Evolutionary conservation across 2,113 vertebrate genomes (phyloP), one percentile per base, ranked within the genome.

Genomic region (Dromas ardeola): DNA sequence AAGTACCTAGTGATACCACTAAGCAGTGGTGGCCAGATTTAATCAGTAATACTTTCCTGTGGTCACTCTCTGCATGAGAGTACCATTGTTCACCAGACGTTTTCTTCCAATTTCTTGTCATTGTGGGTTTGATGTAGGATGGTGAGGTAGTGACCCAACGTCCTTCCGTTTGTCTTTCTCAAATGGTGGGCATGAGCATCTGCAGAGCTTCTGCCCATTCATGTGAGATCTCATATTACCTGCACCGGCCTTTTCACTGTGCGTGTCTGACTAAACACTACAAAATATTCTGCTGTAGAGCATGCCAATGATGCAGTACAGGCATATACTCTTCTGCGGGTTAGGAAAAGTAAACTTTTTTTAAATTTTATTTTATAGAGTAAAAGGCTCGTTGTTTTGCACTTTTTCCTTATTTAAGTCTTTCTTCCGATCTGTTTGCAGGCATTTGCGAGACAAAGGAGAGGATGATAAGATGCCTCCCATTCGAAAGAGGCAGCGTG

Each of bases 381-480:
- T 55, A 53, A 92, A 81, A 72, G 23, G 2, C 53, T 45, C 3
- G 0, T 59, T 61, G 32, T 27, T 76, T 17, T 13, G 15, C 34
- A 18, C 21, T 76, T 86, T 63, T 88, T 40, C 26, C 17, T 29
- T 62, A 53, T 10, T 84, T 58, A 32, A 42, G 80, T 55, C 4
- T 76, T 81, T 45, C 26, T 90, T 80, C 30, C 56, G 49, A 84
- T 72, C 47, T 91, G 0, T 80, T 97, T 96, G 15, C 91, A 99
- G 99, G 82, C 99, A 98, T 92, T 98, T 99, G n/a, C 97, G 99
- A 98, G 99, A 99, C 97, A 99, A 99, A 95, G 99, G 99, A 83
- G 99, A 99, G 90, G 99, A 99, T 97, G 99, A 99, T 96, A 99
- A 99, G 96, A 99, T 99, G 99, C 99, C 99, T 13, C 99, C 99